Percentiles rank a stretch among this genome's conserved stretches.
These are phyloP conservation scores for Egretta garzetta DNA, from an alignment of 2,113 vertebrate species.

Conservation along the genomic window DNA sequence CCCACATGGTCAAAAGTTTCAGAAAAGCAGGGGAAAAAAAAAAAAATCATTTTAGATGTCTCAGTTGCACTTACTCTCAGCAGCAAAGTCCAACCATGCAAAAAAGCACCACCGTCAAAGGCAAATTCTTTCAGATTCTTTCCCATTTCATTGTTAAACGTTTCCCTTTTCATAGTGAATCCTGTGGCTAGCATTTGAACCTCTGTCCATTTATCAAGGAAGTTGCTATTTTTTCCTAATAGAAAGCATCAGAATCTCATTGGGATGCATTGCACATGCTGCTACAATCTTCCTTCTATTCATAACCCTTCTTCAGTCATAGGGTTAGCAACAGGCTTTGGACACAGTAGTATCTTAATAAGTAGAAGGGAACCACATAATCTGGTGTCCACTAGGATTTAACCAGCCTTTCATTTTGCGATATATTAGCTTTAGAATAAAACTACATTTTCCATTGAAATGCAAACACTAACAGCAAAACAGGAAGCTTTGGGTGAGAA, in stretches of 20 bases:
- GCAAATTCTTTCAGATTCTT: neutral
- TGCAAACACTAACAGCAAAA: neutral
- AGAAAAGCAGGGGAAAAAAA: slow-evolving; percentile 64
- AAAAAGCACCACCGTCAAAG: neutral
- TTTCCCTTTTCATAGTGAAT: neutral
- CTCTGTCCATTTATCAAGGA: neutral
- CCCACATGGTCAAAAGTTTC: slow-evolving; percentile 69
- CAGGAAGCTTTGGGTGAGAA: neutral
- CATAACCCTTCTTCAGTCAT: neutral
- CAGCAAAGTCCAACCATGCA: neutral
- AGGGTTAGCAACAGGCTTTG: neutral
- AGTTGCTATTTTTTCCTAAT: neutral
- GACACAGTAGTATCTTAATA: neutral
- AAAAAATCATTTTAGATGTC: slow-evolving; percentile 64
- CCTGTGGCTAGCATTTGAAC: neutral
- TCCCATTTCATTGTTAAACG: neutral
- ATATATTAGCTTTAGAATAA: neutral
- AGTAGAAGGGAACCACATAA: neutral
- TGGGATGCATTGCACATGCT: neutral
- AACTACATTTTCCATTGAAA: neutral
- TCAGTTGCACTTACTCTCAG: slow-evolving; percentile 19
- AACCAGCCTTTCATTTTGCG: neutral
- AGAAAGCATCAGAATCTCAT: neutral
- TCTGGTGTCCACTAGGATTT: neutral
- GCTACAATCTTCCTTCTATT: neutral